Conservation (phyloP, 2,113 vertebrate genomes). For the Eclectus roratus region DNA sequence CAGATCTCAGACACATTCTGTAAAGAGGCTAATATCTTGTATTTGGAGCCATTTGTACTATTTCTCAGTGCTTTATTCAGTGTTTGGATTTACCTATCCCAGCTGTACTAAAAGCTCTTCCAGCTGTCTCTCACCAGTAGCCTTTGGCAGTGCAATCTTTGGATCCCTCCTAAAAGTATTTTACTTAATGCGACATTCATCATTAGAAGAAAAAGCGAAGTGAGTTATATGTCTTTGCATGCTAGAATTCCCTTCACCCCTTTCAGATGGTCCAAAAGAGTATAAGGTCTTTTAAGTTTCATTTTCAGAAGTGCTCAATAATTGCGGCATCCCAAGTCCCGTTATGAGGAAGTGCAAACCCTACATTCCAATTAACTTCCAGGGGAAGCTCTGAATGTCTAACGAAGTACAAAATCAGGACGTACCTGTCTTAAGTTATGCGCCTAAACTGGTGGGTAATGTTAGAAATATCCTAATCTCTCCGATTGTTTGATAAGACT, state of each 20-base stretch:
- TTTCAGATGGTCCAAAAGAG: background rate
- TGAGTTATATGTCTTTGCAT: background rate
- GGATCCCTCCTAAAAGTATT: background rate
- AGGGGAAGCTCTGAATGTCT: constrained; percentile 27
- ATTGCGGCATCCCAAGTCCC: background rate
- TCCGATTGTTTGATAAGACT: constrained; percentile 38
- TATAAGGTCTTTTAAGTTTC: background rate
- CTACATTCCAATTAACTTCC: constrained; percentile 15
- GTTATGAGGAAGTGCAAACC: constrained; percentile 46
- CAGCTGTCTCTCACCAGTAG: background rate
- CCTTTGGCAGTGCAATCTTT: background rate
- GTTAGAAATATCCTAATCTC: constrained; percentile 56
- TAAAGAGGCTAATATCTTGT: background rate
- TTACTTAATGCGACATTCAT: background rate
- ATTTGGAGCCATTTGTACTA: background rate
- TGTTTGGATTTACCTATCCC: background rate
- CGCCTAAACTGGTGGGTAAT: constrained; percentile 51
- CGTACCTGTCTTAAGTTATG: constrained; percentile 27
- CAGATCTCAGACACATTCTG: background rate
- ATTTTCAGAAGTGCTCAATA: background rate
- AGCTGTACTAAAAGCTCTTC: background rate
- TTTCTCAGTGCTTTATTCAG: background rate
- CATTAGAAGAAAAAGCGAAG: background rate
- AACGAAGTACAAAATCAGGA: constrained; percentile 41
- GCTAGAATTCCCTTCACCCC: background rate